Evolutionary conservation across 2,797 vertebrate genomes (phyloP), one percentile per base, ranked within the genome.

Genomic region (Apogon hyalosoma): DNA sequence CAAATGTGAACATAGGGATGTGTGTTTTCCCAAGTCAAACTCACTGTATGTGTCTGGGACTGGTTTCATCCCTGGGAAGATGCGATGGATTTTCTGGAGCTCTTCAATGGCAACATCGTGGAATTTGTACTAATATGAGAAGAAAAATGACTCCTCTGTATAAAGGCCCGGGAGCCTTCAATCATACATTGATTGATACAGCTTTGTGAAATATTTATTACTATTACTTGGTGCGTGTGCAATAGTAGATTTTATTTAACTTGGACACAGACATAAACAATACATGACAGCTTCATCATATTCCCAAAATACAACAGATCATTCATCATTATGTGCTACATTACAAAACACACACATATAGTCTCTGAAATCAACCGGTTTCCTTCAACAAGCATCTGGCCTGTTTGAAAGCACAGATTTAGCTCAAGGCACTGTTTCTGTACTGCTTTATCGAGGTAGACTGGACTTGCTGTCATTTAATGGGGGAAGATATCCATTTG

Each of bases 91-190:
- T 62, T 95, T 96, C 87, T 95, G 93, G 52, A 99, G 82, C 88
- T 99, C 97, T 81, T 96, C 96, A 39, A 97, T 62, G 12, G 96
- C 97, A 85, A 98, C 89, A 90, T 97, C 97, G 13, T 90, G 94
- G 89, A 98, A 99, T 80, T 98, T 99, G 89, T 99, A 99, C 98
- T 99, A 75, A 54, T 15, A 61, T 48, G 5, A 65, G 28, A 24
- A 3, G 1, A 10, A 2, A 18, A 60, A 36, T 56, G 0, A 55
- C 2, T 45, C 14, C 50, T 56, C 1, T 43, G 24, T 11, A 68
- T 15, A 11, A 14, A 45, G 11, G 12, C 4, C 21, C 21, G 21
- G 21, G 21, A 24, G 21, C 21, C 21, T 24, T 24, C n/a, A n/a
- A n/a, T n/a, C 9, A 19, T 8, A 16, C 9, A 3, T 9, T 21